Evolutionary conservation across 2,113 vertebrate species (phyloP).

Genomic region (Lanius collurio): DNA sequence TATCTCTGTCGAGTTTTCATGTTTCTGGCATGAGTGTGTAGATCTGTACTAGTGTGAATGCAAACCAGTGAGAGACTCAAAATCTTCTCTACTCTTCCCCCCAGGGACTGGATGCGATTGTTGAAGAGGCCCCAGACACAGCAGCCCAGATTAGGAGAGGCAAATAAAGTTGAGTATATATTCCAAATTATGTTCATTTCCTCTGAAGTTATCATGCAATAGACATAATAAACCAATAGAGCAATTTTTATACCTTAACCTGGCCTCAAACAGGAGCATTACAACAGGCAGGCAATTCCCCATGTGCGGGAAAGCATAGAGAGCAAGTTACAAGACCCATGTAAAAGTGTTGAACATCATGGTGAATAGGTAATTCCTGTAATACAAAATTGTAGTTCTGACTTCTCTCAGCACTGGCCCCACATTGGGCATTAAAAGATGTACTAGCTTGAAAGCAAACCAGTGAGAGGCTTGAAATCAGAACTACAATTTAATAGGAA

Average conservation of each 20-base stretch:
- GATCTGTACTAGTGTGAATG: background rate
- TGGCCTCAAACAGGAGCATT: too few species aligned
- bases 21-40: background rate
- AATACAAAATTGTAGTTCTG: background rate
- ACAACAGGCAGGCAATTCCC: too few species aligned
- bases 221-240: background rate
- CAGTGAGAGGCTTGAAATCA: background rate
- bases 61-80: background rate
- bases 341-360: background rate
- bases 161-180: background rate
- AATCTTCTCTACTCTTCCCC: background rate
- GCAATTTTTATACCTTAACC: too few species aligned
- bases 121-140: background rate
- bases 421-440: background rate
- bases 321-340: background rate
- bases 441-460: too few species aligned
- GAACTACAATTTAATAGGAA: background rate
- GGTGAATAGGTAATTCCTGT: background rate
- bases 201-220: background rate
- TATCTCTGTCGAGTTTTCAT: background rate
- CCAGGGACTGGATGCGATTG: background rate
- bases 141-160: too few species aligned
- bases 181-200: rapidly evolving
- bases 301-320: background rate
- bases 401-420: background rate